These are phyloP conservation scores for Sander vitreus DNA, from an alignment of 2,113 vertebrate genomes.

Conservation along the genomic window DNA sequence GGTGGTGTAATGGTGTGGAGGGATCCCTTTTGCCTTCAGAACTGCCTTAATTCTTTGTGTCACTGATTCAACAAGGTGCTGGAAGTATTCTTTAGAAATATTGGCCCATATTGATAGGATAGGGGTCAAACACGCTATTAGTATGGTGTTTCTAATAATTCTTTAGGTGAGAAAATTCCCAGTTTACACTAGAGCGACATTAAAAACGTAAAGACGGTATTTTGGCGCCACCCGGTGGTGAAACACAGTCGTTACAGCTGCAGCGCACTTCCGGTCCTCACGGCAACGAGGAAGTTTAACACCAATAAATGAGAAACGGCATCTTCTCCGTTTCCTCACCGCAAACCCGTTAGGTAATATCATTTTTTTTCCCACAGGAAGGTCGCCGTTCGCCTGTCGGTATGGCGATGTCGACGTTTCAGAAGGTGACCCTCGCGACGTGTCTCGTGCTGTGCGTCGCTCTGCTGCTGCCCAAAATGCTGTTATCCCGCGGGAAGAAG, in stretches of 20 bases:
- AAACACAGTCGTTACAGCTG: rapidly evolving
- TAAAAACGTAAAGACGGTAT: neutral
- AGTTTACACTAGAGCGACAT: neutral
- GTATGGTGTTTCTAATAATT: too few species aligned
- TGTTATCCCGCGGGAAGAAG: constrained; percentile 86
- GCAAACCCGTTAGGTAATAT: neutral
- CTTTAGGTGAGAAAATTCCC: too few species aligned
- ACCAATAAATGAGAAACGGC: constrained; percentile 3
- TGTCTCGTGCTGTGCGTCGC: constrained; percentile 90
- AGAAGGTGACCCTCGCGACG: constrained; percentile 89
- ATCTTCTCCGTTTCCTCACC: neutral
- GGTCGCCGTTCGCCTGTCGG: neutral
- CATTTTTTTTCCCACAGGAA: rapidly evolving
- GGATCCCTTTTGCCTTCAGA: too few species aligned
- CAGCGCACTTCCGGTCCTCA: constrained; percentile 52
- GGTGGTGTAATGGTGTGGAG: too few species aligned
- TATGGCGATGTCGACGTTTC: constrained; percentile 87
- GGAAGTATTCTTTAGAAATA: too few species aligned
- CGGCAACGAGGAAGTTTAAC: constrained; percentile 44
- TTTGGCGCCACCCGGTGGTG: constrained; percentile 42
- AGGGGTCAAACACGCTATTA: too few species aligned
- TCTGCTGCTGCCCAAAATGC: constrained; percentile 89
- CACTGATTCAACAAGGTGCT: too few species aligned
- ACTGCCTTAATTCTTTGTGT: too few species aligned
- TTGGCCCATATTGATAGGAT: too few species aligned